Conservation (phyloP, 2,797 vertebrate species). For the Lycodopsis pacificus region DNA sequence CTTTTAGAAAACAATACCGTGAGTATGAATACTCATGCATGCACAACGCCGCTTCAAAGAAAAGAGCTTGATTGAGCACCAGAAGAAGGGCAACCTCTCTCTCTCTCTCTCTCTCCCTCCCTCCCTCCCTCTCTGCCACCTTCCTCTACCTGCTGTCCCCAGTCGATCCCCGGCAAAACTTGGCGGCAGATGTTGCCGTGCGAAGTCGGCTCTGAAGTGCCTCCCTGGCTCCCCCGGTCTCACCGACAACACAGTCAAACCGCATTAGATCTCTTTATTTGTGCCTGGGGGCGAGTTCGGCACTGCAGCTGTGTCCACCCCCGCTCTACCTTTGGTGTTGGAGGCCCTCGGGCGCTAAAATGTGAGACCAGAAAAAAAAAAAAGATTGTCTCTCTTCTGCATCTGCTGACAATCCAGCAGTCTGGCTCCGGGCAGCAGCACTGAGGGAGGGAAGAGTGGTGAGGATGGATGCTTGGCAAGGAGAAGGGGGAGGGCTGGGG, state of each 20-base stretch:
- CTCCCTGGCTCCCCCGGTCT: constrained; percentile 87
- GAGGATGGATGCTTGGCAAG: constrained; percentile 19
- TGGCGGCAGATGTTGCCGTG: constrained; percentile 93
- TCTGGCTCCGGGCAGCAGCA: constrained; percentile 81
- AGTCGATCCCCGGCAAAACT: constrained; percentile 89
- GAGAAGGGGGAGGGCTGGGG: neutral
- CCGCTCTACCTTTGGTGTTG: constrained; percentile 93
- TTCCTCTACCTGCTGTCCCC: constrained; percentile 93
- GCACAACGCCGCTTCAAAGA: constrained; percentile 75
- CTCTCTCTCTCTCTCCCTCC: constrained; percentile 1
- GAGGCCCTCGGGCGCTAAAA: constrained; percentile 91
- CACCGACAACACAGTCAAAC: constrained; percentile 92
- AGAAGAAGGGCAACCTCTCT: constrained; percentile 81
- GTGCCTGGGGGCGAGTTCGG: constrained; percentile 92
- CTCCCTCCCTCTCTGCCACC: constrained; percentile 69
- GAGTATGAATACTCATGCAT: constrained; percentile 62
- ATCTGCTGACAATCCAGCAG: constrained; percentile 90
- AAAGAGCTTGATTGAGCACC: constrained; percentile 77
- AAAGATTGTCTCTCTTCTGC: constrained; percentile 79
- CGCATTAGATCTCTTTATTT: constrained; percentile 95
- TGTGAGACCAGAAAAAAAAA: constrained; percentile 86
- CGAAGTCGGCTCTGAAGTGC: constrained; percentile 96
- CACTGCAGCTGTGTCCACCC: constrained; percentile 96
- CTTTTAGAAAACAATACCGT: constrained; percentile 88
- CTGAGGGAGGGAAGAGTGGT: constrained; percentile 18